Percentiles rank a stretch among this genome's conserved stretches.
Evolutionary conservation across 2,888 invertebrate species (phyloP).

Genomic region (Marronus borbonicus): DNA sequence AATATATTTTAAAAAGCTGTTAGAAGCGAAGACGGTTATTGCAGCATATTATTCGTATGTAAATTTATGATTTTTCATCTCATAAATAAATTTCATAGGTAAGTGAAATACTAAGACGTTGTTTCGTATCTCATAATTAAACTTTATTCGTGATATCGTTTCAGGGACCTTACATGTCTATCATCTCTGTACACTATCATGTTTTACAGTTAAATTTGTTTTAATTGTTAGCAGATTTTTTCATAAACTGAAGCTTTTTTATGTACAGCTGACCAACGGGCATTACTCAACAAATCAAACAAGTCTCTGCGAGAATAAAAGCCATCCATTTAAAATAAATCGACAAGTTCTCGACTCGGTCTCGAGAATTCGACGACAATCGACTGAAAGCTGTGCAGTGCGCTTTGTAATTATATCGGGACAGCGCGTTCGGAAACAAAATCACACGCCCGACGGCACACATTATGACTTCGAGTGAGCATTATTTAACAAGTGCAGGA

Average conservation of each 20-base stretch:
- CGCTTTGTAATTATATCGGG: constrained; percentile 53
- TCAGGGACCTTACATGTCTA: too few relatives aligned
- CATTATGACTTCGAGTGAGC: constrained; percentile 66
- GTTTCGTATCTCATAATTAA: too few relatives aligned
- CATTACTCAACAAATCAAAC: constrained; percentile 27
- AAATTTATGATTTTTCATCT: neutral
- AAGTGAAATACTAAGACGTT: too few relatives aligned
- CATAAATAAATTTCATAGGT: too few relatives aligned
- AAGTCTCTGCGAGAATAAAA: constrained; percentile 43
- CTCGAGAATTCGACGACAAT: constrained; percentile 40
- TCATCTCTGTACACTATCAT: too few relatives aligned
- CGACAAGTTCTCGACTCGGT: constrained; percentile 45
- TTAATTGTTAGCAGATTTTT: too few relatives aligned
- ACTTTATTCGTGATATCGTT: neutral
- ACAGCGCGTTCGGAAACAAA: constrained; percentile 60
- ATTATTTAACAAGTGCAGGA: constrained; percentile 66
- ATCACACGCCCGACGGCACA: constrained; percentile 66
- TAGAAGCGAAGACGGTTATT: too few relatives aligned
- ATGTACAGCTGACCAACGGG: too few relatives aligned
- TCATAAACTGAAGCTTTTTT: too few relatives aligned
- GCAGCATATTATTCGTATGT: neutral
- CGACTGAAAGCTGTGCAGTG: constrained; percentile 49
- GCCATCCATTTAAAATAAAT: constrained; percentile 42
- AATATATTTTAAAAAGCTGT: too few relatives aligned
- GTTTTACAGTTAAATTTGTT: too few relatives aligned